Base-by-base conservation (phyloP, 2,888 invertebrate genomes). In the Beris morrisii region DNA sequence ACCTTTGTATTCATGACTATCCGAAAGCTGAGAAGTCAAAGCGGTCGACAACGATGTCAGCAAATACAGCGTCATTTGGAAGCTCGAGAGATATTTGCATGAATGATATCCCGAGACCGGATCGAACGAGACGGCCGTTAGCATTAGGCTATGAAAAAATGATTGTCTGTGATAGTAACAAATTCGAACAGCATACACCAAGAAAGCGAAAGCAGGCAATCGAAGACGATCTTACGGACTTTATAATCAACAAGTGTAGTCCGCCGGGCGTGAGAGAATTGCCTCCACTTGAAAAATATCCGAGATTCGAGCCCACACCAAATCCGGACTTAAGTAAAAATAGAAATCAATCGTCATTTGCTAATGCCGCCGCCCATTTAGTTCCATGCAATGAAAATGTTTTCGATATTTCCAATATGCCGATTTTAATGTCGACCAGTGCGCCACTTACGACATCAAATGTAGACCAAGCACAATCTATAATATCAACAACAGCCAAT, bases 361-460 rank as follows among this genome's bases (percentile, higher is more conserved):
- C 53, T 15, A 22, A 44, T 5, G 12, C 22, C 22, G 12, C 38
- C 38, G 9, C 57, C 4, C 64, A 66, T 7, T 12, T 63, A 15
- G 38, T 38, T 7, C 12, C 54, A 6, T 32, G 22, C 7, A 65
- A 45, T 31, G 44, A 38, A 31, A 75, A 81, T 66, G 79, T 86
- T 70, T 86, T 90, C 70, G 90, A 91, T 75, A 90, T 90, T 44
- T 87, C 88, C 76, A 88, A 88, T 2, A 89, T 90, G 88, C 90
- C 90, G 1, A 88, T 90, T 69, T 88, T 90, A 4, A 77, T 90
- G 50, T 87, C 88, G 43, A 90, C 90, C 71, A 89, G 89, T 72
- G 65, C 68, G 52, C 84, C 87, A 48, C 77, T 89, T 67, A 87
- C 87, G 0, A 84, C 88, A 0, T 88, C 88, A 74, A 87, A 80